These are phyloP conservation scores for Typhlomys cinereus DNA, from an alignment of 2,113 vertebrate species.

Conservation along the genomic window DNA sequence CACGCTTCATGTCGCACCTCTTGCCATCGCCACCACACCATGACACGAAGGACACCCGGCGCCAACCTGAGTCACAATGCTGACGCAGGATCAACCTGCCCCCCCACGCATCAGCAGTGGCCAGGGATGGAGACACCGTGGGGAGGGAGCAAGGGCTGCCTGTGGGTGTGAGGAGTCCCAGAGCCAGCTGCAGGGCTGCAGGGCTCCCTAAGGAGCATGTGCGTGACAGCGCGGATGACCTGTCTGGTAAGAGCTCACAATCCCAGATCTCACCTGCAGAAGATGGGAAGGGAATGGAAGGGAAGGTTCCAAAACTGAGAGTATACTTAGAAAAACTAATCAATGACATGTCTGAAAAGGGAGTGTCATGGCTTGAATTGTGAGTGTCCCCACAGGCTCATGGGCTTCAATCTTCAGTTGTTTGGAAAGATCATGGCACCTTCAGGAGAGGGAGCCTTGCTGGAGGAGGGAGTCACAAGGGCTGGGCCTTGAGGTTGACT, in stretches of 20 bases:
- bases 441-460: too few relatives aligned
- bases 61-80: not conserved
- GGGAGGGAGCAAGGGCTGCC: too few relatives aligned
- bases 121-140: too few relatives aligned
- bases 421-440: too few relatives aligned
- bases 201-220: not conserved
- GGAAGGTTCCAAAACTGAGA: not conserved
- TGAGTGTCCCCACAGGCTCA: not conserved
- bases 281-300: not conserved
- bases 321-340: too few relatives aligned
- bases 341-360: not conserved
- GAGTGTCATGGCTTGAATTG: not conserved
- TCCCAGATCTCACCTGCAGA: not conserved
- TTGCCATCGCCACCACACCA: not conserved
- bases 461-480: too few relatives aligned
- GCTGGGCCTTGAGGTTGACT: too few relatives aligned
- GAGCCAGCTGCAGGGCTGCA: not conserved
- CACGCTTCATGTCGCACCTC: not conserved
- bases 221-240: rapidly evolving
- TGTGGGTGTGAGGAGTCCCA: rapidly evolving
- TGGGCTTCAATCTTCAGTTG: too few relatives aligned
- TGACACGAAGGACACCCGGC: not conserved
- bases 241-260: not conserved
- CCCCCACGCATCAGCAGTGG: not conserved
- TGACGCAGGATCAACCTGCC: not conserved